Conservation (phyloP, 2,113 vertebrate species). For the Nothobranchius kuhntae region DNA sequence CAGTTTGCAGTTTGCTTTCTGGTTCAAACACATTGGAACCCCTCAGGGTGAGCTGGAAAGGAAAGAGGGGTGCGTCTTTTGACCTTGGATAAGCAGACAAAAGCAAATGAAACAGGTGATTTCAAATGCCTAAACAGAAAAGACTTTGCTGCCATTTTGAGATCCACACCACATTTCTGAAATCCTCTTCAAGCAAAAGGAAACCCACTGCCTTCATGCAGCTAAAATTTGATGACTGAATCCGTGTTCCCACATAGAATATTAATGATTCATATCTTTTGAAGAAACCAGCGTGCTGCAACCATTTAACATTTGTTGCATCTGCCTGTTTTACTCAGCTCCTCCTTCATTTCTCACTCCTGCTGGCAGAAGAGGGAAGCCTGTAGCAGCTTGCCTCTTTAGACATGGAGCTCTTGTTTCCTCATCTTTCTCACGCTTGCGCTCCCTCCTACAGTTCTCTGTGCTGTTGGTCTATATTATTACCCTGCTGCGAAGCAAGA, state of each 20-base stretch:
- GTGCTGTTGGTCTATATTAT: not conserved
- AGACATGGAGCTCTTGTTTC: not conserved
- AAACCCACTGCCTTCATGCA: no score
- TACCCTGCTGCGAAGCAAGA: not conserved
- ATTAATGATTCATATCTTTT: not conserved
- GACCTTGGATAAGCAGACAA: no score
- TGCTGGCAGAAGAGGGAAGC: not conserved
- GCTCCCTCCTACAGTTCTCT: not conserved
- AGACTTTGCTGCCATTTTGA: no score
- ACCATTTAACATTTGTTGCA: not conserved
- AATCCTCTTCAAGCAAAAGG: no score
- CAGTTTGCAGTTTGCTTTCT: no score
- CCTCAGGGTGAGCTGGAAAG: no score
- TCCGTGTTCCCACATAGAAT: not conserved
- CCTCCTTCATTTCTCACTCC: not conserved
- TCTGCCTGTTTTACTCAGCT: not conserved
- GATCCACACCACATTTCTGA: no score
- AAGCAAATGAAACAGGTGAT: no score
- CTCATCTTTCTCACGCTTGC: not conserved
- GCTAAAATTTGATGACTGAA: no score
- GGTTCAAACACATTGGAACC: no score
- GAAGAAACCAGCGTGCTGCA: not conserved
- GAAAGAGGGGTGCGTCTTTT: no score
- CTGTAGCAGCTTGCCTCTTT: not conserved
- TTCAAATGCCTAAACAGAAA: no score